A percentile compares a stretch with the other conserved stretches of the same genome.
Conservation (phyloP, 2,888 invertebrate species). For the Brenthis ino region DNA sequence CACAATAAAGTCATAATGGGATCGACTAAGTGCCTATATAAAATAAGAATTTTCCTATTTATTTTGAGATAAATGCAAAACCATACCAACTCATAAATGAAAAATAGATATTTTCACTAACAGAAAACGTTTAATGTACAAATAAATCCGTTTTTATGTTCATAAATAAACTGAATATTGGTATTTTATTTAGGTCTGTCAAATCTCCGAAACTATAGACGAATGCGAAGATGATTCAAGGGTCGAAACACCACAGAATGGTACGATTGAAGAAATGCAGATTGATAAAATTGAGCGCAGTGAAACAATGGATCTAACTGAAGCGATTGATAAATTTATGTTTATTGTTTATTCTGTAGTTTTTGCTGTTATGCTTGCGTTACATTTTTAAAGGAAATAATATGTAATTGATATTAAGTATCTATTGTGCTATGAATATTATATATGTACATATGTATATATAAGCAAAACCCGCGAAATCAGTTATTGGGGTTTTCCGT, state of each 20-base stretch:
- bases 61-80: no score
- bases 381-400: constrained; percentile 53
- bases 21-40: no score
- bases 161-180: background rate
- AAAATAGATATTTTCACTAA: no score
- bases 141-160: background rate
- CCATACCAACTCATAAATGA: no score
- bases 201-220: constrained; percentile 55
- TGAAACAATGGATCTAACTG: constrained; percentile 59
- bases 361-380: constrained; percentile 58
- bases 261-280: constrained; percentile 66
- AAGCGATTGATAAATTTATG: constrained; percentile 61
- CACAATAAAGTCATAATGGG: no score
- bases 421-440: no score
- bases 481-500: no score
- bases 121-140: no score
- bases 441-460: no score
- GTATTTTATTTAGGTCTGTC: constrained; percentile 44
- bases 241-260: constrained; percentile 49
- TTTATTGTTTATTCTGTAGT: constrained; percentile 61
- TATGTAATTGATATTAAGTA: background rate
- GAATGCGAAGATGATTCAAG: constrained; percentile 62
- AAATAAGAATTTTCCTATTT: no score
- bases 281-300: constrained; percentile 51
- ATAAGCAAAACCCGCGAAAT: no score